These are phyloP conservation scores for Lacanobia wlatinum DNA, from an alignment of 2,888 invertebrate genomes.

Conservation along the genomic window DNA sequence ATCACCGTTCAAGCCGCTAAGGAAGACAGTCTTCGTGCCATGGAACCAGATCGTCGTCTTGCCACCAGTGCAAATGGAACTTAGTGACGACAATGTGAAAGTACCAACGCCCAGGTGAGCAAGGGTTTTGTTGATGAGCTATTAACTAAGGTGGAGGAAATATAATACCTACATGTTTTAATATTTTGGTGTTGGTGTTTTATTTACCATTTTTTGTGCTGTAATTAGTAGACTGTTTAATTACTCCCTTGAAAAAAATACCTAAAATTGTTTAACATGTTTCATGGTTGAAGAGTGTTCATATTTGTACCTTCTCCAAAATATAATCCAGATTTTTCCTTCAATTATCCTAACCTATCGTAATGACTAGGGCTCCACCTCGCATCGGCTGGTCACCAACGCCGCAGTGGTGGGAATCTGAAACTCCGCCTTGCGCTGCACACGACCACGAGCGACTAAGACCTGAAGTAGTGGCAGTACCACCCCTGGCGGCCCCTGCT, in stretches of 20 bases:
- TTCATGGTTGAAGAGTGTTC: background rate
- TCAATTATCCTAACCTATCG: conserved; percentile 15
- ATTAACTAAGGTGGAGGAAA: conserved; percentile 30
- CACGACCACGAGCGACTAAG: conserved; percentile 96
- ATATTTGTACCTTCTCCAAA: background rate
- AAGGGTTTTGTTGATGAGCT: conserved; percentile 5
- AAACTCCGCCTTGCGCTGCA: conserved; percentile 93
- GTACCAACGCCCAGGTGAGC: conserved; percentile 87
- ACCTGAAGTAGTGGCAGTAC: conserved; percentile 97
- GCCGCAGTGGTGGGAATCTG: conserved; percentile 90
- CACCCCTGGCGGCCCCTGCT: conserved; percentile 97
- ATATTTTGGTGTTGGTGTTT: conserved; percentile 34
- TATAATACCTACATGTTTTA: conserved; percentile 17
- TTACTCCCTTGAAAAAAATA: background rate
- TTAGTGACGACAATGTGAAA: conserved; percentile 93
- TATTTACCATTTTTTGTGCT: conserved; percentile 18
- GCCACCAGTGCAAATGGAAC: conserved; percentile 96
- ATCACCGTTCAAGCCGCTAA: conserved; percentile 97
- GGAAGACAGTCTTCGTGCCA: conserved; percentile 97
- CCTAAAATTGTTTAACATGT: no score
- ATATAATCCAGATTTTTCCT: background rate
- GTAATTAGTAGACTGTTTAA: background rate
- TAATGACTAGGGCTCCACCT: conserved; percentile 79
- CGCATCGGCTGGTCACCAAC: conserved; percentile 88
- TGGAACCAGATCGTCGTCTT: conserved; percentile 99